Base-by-base conservation (phyloP, 2,888 invertebrate genomes). In the Mycogona germanica region DNA sequence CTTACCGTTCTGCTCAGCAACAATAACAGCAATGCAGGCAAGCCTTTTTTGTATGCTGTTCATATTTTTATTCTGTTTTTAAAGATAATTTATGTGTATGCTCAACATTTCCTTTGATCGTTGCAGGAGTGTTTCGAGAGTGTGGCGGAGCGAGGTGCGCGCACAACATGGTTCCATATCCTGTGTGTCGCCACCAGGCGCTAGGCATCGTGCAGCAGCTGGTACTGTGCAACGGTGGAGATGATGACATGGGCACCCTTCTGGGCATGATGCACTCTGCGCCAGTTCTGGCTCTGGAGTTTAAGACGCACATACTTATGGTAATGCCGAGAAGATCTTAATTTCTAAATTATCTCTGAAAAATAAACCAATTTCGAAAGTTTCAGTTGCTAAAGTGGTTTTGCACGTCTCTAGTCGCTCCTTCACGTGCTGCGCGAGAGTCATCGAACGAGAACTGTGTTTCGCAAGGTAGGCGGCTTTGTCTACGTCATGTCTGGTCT, bases 401-500 rank as follows among this genome's bases (percentile, higher is more conserved):
- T n/a, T n/a, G n/a, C n/a, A n/a, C n/a, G n/a, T 41, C 65, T 66
- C 21, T 66, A 79, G 77, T 75, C 91, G 48, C 72, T 97, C 56
- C 72, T 93, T 57, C 80, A 82, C 52, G 95, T 95, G 62, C 75
- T 98, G 53, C 79, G 92, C 59, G 98, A 98, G 68, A 95, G 93
- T 42, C 98, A 98, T 72, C 79, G 96, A 55, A 92, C 93, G 0
- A 78, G 98, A 60, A 92, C 95, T 5, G 88, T 95, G 57, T 98
- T 98, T 71, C 80, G 98, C 61, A 96, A 95, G 76, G 92, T 92
- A 26, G 95, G 95, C 63, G 98, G 98, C 14, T 98, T 98, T 69
- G 88, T 97, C 0, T 96, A 96, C 67, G 84, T 98, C 26, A 93
- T 96, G 66, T 93, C 95, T 62, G 88, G 96, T 23, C 76, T 98